Base-by-base conservation (phyloP, 1,140 invertebrate species). In the Coboldia fuscipes region DNA sequence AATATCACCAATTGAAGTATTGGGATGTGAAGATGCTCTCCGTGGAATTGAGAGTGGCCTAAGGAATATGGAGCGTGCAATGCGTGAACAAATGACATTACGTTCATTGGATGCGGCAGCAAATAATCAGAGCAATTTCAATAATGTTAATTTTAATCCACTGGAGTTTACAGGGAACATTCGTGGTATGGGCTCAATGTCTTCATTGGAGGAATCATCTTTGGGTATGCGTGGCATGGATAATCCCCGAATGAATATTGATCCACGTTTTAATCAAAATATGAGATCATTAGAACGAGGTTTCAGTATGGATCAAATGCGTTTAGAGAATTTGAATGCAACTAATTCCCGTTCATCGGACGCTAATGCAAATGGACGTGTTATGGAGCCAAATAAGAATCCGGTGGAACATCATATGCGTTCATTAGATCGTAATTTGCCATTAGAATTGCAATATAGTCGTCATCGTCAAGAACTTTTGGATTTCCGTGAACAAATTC, bases 1-100 rank as follows among this genome's bases (percentile, higher is more conserved):
- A 2, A 31, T 44, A 1, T 54, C 52, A 6, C 51, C 51, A 18
- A 49, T 43, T 1, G 52, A 55, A 26, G 52, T 54, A 15, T 54
- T 53, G 12, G 51, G 52, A 2, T 55, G 51, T 6, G 52, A 55
- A 36, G 52, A 55, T 39, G 52, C 52, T 4, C 30, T 55, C 28
- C 42, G 52, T 0, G 51, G 52, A 12, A 55, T 55, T 10, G 52
- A 55, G 31, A 54, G 52, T 29, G 52, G 52, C 1, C 33, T 55
- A 10, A 43, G 50, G 4, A 55, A 55, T 30, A 55, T 55, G 52
- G 52, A 55, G 30, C 43, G 52, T 5, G 52, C 52, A 31, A 55
- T 55, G 52, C 52, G 54, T 37, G 52, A 55, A 35, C 52, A 55
- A 34, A 54, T 55, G 52, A 55, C 51, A 29, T 30, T 55, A 16